Base-by-base conservation (phyloP, 2,113 vertebrate species). In the Stigmatopora nigra region DNA sequence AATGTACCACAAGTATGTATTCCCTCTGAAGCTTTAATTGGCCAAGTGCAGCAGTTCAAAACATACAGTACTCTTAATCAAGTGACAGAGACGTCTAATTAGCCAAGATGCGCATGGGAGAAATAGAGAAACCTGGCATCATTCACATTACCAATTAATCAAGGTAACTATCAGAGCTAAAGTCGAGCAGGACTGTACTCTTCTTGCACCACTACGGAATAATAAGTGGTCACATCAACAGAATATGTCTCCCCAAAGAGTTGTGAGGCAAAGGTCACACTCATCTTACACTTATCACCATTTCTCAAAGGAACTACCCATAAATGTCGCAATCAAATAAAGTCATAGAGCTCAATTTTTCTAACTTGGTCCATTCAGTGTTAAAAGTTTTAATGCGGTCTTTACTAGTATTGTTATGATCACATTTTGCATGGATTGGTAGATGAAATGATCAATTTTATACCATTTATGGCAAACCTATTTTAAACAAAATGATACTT, bases 61-160 rank as follows among this genome's bases (percentile, higher is more conserved):
- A 36, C 57, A 72, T 78, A 53, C 51, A 64, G 72, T 63, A 41
- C 65, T 56, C 52, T 25, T 19, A 8, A 61, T 62, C 12, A 64
- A 63, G 64, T 14, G 7, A 44, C 62, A 60, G 19, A 56, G 51
- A 49, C 35, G 64, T 71, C 53, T 79, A 77, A 83, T 80, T 73
- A 75, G 31, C 36, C 35, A 38, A 58, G 46, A 51, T 41, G 75
- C 77, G 73, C 60, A 47, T 10, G 66, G 64, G 75, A 75, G 63
- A 59, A 55, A 59, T 61, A 69, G 57, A 75, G 62, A 77, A 73
- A 69, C 10, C 61, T 75, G 74, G 52, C 65, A 74, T 58, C 49
- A n/a, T 56, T 62, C 17, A 19, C 35, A 36, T 45, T 48, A 61
- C 57, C 67, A 70, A 70, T 82, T 72, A 68, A 82, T 80, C 79